Base-by-base conservation (phyloP, 1,140 invertebrate genomes). In the Nebria ingens region DNA sequence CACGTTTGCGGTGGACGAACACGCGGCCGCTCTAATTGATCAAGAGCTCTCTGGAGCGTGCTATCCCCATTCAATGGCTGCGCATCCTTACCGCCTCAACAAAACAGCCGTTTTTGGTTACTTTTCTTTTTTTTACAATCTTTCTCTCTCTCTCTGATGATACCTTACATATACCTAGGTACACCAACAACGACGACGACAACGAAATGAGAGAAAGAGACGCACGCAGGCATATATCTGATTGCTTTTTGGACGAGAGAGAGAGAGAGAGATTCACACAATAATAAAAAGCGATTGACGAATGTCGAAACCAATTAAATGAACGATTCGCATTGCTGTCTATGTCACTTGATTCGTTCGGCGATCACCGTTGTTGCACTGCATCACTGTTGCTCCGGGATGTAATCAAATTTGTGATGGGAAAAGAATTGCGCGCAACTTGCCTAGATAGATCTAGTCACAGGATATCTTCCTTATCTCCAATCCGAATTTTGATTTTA, bases 21-120 rank as follows among this genome's bases (percentile, higher is more conserved):
- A 45, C 40, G 40, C 17, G 40, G 40, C 40, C 40, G 40, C 40
- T 45, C 40, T 45, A 45, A 45, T 45, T 45, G 40, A 45, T 45
- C 40, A 45, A 45, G 40, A 45, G 40, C 40, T 17, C 40, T 45
- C 40, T 17, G 17, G 40, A 12, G 40, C 40, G n/a, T n/a, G n/a
- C n/a, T n/a, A n/a, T n/a, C n/a, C n/a, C n/a, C n/a, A n/a, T n/a
- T n/a, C n/a, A n/a, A n/a, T n/a, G n/a, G n/a, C n/a, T n/a, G n/a
- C n/a, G n/a, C n/a, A n/a, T n/a, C n/a, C n/a, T n/a, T n/a, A n/a
- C n/a, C n/a, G n/a, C n/a, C n/a, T n/a, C n/a, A n/a, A n/a, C n/a
- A n/a, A n/a, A n/a, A n/a, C n/a, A n/a, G n/a, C n/a, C n/a, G n/a
- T n/a, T n/a, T n/a, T n/a, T n/a, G n/a, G n/a, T n/a, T n/a, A n/a